Conservation (phyloP, 2,888 invertebrate species). For the Smittia sp. region DNA sequence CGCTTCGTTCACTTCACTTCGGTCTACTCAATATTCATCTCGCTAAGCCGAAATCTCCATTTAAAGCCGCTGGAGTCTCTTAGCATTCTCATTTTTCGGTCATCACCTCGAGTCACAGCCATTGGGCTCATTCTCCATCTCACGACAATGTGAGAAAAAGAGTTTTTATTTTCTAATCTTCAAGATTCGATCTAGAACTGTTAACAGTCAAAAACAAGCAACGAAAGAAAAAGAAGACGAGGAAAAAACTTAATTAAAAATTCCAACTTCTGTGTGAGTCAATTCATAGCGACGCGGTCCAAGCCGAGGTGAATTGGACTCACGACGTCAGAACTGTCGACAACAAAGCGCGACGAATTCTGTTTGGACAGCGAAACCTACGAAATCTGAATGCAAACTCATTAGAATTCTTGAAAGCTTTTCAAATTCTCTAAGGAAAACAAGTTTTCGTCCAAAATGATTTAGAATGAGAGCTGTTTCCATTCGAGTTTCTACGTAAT, state of each 20-base stretch:
- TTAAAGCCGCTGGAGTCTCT: background rate
- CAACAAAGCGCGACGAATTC: background rate
- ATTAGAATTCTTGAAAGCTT: slow-evolving; percentile 14
- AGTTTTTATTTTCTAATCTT: background rate
- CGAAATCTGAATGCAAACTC: slow-evolving; percentile 5
- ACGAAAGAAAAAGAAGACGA: background rate
- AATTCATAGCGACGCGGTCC: background rate
- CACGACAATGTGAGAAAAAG: background rate
- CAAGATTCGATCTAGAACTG: slow-evolving; percentile 29
- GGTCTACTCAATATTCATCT: slow-evolving; percentile 18
- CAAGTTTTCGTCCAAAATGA: background rate
- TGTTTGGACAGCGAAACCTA: background rate
- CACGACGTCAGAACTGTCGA: background rate
- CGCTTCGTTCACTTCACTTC: background rate
- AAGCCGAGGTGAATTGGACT: background rate
- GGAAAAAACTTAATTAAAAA: slow-evolving; percentile 36
- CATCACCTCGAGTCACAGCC: slow-evolving; percentile 3
- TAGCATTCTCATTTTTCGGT: background rate
- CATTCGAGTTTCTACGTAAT: slow-evolving; percentile 34
- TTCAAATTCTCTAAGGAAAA: background rate
- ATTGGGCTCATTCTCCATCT: background rate
- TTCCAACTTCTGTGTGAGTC: background rate
- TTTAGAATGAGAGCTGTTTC: background rate
- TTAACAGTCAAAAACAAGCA: background rate
- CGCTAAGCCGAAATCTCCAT: slow-evolving; percentile 18